Evolutionary conservation across 1,140 invertebrate genomes (phyloP).

Genomic region (Orius laevigatus): DNA sequence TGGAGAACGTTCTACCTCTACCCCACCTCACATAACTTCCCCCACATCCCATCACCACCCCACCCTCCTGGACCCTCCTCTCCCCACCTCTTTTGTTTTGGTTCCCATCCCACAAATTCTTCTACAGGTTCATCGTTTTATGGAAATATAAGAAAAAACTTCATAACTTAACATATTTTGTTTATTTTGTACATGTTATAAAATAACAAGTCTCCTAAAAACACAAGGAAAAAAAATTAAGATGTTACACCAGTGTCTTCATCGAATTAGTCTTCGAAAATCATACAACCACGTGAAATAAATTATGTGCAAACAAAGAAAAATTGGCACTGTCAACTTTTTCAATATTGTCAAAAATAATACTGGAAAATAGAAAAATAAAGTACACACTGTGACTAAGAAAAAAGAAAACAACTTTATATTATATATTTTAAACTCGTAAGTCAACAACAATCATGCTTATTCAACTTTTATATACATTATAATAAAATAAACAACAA

Average conservation of each 20-base stretch:
- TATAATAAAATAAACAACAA: constrained; percentile 1
- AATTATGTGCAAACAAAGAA: neutral
- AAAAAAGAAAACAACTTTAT: neutral
- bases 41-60: no score
- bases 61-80: no score
- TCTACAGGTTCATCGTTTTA: neutral
- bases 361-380: neutral
- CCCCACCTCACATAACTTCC: no score
- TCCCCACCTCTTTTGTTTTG: neutral
- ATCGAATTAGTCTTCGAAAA: no score
- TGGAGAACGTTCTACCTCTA: neutral
- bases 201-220: neutral
- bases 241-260: no score
- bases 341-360: neutral
- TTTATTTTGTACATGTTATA: neutral
- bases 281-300: no score
- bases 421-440: neutral
- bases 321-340: neutral
- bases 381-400: neutral
- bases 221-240: no score
- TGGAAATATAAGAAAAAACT: neutral
- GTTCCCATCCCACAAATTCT: neutral
- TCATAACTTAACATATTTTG: neutral
- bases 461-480: neutral
- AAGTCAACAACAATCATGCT: neutral